Base-by-base conservation (phyloP, 2,113 vertebrate species). In the Brachyistius frenatus region DNA sequence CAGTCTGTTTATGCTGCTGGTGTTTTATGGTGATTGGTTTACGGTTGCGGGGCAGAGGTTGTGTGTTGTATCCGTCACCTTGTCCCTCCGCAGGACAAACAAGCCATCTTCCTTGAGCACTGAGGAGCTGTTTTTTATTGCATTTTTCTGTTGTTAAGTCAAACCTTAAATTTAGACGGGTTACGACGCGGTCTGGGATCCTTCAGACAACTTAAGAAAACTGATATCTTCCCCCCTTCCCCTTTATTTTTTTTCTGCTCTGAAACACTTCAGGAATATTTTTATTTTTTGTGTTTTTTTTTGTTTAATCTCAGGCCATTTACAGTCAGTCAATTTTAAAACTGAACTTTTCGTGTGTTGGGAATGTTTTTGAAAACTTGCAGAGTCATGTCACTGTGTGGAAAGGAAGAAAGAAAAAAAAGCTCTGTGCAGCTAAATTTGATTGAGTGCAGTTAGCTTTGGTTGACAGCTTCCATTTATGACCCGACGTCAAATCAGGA, bases 1-100 rank as follows among this genome's bases (percentile, higher is more conserved):
- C 2, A 58, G 32, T 3, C 44, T 47, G 56, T 58, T 36, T 35
- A 41, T 47, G n/a, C 39, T 56, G 16, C n/a, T 31, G 5, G 39
- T 8, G 41, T 57, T 55, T 65, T 70, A 70, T 49, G 55, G 30
- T 49, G 67, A 70, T 58, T 58, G 44, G 41, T 70, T 70, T 49
- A 70, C 56, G 13, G 41, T 49, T 47, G 56, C 31, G 31, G 10
- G 31, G 41, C 32, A 16, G 2, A 13, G 39, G 72, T 5, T 30
- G 71, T 64, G 44, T 0, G n/a, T 32, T 64, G 35, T 36, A 23
- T 23, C 23, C 23, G 37, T 56, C 50, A 44, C 58, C n/a, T n/a
- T 30, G 55, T 46, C 39, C n/a, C 3, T n/a, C 55, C 16, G 8
- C 15, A 5, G 23, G 15, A 16, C 13, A 0, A 23, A 36, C 23